Evolutionary conservation across 2,888 invertebrate species (phyloP), one percentile per base, ranked within the genome.

Genomic region (Cheiracanthium punctorium): DNA sequence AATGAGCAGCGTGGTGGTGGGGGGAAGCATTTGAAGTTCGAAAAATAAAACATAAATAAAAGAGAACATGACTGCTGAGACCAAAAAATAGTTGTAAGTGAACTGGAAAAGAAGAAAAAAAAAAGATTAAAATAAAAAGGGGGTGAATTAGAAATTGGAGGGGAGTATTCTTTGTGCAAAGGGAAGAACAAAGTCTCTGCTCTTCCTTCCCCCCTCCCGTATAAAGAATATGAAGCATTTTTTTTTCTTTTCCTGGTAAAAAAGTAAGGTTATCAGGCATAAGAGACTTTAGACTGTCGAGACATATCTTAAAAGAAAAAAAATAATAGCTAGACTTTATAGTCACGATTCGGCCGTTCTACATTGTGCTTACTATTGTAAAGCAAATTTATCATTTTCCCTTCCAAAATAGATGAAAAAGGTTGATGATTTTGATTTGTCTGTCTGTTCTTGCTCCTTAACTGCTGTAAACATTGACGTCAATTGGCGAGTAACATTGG

Each of bases 141-240:
- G 65, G 67, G 80, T 32, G 48, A 82, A 58, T 82, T 71, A 75
- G 70, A 75, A 82, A 30, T 70, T 8, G 75, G 74, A 37, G 67
- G 58, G 24, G 58, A 5, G 24, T 28, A 20, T 20, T 69, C 20
- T 14, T n/a, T 33, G 14, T 69, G 33, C 29, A 12, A 1, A 24
- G 24, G 24, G 24, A 58, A 58, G 7, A 8, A 17, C 12, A 17
- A 17, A 48, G 43, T 58, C 17, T n/a, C n/a, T n/a, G n/a, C 17
- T 48, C 8, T 48, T 48, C 17, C 17, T 48, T 48, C 2, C 8
- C 14, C 48, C 17, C 17, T n/a, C n/a, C n/a, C n/a, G n/a, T n/a
- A n/a, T n/a, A 2, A 48, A 7, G 48, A 48, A 48, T 48, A 17
- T 48, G 17, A 12, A 37, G 37, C 7, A n/a, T 48, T 48, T 17